Percentiles rank a stretch among this genome's conserved stretches.
phyloP scores from a whole-genome alignment of 2,888 invertebrate genomes.

The Xestia rhomboidea region DNA sequence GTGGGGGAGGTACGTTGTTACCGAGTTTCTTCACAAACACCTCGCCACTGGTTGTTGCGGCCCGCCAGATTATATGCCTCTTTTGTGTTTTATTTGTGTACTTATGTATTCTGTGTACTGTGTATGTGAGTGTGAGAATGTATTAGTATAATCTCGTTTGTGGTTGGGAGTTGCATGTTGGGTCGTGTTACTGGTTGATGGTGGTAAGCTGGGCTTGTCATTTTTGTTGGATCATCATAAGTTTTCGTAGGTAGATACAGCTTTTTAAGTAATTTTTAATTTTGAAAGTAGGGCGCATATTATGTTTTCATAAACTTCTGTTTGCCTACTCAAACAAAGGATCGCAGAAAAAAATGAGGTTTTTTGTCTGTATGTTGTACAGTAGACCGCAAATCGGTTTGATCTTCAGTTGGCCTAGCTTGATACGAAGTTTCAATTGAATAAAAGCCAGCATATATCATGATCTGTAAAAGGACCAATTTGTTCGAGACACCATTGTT shows the following conservation, averaged over 20 bases:
- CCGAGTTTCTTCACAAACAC: slow-evolving; percentile 75
- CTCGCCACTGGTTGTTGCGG: slow-evolving; percentile 72
- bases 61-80: slow-evolving; percentile 73
- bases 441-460: neutral
- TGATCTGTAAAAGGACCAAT: too few relatives aligned
- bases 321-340: neutral
- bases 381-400: neutral
- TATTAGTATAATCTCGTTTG: slow-evolving; percentile 63
- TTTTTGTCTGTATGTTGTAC: neutral
- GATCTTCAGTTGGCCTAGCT: neutral
- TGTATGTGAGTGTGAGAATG: slow-evolving; percentile 46
- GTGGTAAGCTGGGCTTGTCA: slow-evolving; percentile 1
- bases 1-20: slow-evolving; percentile 68
- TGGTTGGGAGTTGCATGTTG: slow-evolving; percentile 38
- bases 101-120: slow-evolving; percentile 35
- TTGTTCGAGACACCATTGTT: too few relatives aligned
- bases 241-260: neutral
- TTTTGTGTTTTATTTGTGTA: slow-evolving; percentile 71
- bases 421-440: neutral
- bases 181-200: slow-evolving; percentile 18
- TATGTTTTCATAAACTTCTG: neutral
- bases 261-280: neutral
- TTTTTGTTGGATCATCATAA: neutral
- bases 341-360: neutral
- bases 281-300: too few relatives aligned